Evolutionary conservation across 1,140 invertebrate species (phyloP).

Genomic region (Caenorhabditis tropicalis): DNA sequence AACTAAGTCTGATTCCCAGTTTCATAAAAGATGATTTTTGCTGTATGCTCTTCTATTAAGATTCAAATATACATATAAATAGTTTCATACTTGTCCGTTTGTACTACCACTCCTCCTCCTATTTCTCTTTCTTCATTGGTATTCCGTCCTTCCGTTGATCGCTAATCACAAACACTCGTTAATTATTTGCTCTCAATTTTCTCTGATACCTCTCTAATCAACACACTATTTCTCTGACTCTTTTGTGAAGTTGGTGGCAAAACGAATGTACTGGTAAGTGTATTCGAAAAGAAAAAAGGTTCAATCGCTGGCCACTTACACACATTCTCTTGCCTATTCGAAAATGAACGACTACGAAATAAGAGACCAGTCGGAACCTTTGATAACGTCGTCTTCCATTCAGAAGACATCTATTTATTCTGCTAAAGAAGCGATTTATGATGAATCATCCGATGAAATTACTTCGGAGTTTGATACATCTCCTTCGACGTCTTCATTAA

Average conservation of each 20-base stretch:
- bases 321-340: background rate
- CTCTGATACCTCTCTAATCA: background rate
- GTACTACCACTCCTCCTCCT: no score
- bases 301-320: constrained; percentile 1
- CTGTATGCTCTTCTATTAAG: no score
- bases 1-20: no score
- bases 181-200: constrained; percentile 31
- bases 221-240: constrained; percentile 2
- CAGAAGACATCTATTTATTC: constrained; percentile 5
- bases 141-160: constrained; percentile 3
- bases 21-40: no score
- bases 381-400: background rate
- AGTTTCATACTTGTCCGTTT: no score
- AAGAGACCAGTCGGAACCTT: background rate
- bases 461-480: background rate
- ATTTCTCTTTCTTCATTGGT: no score
- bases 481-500: background rate
- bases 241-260: constrained; percentile 37
- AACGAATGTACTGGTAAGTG: constrained; percentile 32
- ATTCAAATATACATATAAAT: no score
- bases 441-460: background rate
- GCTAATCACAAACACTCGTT: constrained; percentile 42
- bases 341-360: constrained; percentile 14
- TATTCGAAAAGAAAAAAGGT: constrained; percentile 25
- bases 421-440: background rate